Conservation (phyloP, 2,113 vertebrate genomes). For the Istiophorus platypterus region DNA sequence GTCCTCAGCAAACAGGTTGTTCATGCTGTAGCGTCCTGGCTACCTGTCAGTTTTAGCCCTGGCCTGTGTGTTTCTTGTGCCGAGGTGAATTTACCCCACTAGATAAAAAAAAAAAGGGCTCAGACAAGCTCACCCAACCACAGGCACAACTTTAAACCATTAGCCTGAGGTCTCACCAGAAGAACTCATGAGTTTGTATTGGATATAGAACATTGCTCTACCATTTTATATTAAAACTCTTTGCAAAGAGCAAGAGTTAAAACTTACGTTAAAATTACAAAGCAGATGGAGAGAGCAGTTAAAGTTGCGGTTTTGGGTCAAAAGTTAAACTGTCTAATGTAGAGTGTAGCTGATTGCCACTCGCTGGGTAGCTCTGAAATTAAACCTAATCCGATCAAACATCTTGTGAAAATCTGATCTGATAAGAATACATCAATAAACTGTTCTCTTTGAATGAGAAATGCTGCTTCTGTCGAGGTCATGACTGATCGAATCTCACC, state of each 20-base stretch:
- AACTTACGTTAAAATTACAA: background rate
- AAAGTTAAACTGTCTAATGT: background rate
- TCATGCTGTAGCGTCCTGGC: conserved; percentile 19
- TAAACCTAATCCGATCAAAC: background rate
- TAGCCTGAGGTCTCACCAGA: conserved; percentile 17
- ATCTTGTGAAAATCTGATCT: background rate
- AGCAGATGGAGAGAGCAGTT: background rate
- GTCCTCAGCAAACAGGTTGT: conserved; percentile 33
- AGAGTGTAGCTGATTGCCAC: background rate
- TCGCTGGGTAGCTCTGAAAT: background rate
- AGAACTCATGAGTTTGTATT: conserved; percentile 9
- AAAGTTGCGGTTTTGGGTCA: background rate
- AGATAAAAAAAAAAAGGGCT: conserved; percentile 16
- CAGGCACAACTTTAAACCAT: conserved; percentile 11
- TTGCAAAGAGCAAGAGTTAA: background rate
- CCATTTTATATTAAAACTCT: conserved; percentile 18
- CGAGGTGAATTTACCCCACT: conserved; percentile 22
- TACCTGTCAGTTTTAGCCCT: conserved; percentile 33
- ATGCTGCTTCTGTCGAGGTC: background rate
- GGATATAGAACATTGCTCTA: background rate
- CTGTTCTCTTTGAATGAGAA: background rate
- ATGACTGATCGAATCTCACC: background rate
- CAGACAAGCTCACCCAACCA: background rate
- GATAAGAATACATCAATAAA: background rate
- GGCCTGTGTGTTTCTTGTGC: conserved; percentile 19